A percentile compares a stretch with the other conserved stretches of the same genome.
Conservation (phyloP, 2,888 invertebrate species). For the Drymonia ruficornis region DNA sequence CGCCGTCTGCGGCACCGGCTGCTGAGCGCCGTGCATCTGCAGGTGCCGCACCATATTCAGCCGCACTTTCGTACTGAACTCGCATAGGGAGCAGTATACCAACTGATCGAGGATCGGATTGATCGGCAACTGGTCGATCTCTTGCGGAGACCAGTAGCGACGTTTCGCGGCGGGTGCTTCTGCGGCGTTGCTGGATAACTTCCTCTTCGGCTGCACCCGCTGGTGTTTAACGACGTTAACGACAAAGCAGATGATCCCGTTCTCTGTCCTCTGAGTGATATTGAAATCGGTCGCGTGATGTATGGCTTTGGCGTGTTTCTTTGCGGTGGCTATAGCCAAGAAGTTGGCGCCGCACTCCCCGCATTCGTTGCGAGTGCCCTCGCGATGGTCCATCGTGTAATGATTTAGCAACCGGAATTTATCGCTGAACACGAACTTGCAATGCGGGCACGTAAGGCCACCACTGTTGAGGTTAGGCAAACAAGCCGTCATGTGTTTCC, state of each 20-base stretch:
- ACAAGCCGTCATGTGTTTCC: conserved; percentile 46
- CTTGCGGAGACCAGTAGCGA: conserved; percentile 81
- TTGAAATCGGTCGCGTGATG: conserved; percentile 37
- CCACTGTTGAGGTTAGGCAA: conserved; percentile 30
- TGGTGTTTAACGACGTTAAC: conserved; percentile 9
- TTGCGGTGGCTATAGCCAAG: conserved; percentile 22
- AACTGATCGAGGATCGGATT: conserved; percentile 86
- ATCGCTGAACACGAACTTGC: conserved; percentile 14
- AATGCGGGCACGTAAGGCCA: conserved; percentile 28
- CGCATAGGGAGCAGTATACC: conserved; percentile 87
- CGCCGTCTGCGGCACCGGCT: conserved; percentile 87
- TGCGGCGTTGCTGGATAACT: conserved; percentile 22
- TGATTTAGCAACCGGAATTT: conserved; percentile 46
- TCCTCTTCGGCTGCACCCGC: conserved; percentile 34
- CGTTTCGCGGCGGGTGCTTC: conserved; percentile 49
- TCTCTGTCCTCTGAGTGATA: conserved; percentile 2
- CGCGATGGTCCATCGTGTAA: conserved; percentile 39
- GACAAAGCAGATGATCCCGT: conserved; percentile 8
- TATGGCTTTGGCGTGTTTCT: conserved; percentile 42
- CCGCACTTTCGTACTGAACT: conserved; percentile 88
- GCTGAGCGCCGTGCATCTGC: conserved; percentile 86
- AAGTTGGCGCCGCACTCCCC: conserved; percentile 40
- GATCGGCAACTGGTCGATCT: conserved; percentile 87
- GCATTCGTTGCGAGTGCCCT: conserved; percentile 38
- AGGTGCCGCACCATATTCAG: conserved; percentile 90